Conservation (phyloP, 2,888 invertebrate genomes). For the Ennomos fuscantarius region DNA sequence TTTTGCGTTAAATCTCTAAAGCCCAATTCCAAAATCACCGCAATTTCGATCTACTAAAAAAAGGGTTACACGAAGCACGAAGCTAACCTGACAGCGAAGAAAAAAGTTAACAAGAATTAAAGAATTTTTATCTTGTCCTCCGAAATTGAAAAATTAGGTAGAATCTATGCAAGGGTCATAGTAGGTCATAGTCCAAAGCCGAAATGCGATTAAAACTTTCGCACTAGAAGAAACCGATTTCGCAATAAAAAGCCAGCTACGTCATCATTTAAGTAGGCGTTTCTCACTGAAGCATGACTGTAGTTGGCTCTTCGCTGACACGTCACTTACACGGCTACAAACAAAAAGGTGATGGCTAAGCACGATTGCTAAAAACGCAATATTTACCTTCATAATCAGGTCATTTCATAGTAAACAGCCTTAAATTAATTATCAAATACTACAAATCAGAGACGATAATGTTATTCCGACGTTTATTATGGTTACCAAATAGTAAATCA, state of each 20-base stretch:
- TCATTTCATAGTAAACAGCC: background rate
- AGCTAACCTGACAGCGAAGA: too few species aligned
- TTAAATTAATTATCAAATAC: background rate
- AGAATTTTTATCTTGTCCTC: too few species aligned
- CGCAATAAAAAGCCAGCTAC: constrained; percentile 5
- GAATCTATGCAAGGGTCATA: too few species aligned
- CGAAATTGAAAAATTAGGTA: too few species aligned
- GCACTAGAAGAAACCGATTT: constrained; percentile 7
- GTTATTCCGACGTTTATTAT: constrained; percentile 21
- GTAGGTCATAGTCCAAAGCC: too few species aligned
- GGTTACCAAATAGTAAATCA: constrained; percentile 33
- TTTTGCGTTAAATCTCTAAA: constrained; percentile 21
- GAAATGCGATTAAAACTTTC: constrained; percentile 19
- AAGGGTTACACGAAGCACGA: too few species aligned
- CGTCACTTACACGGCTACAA: constrained; percentile 15
- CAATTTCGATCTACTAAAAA: too few species aligned
- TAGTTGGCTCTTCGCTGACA: background rate
- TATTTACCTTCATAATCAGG: constrained; percentile 1
- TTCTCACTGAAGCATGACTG: constrained; percentile 18
- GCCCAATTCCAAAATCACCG: constrained; percentile 16
- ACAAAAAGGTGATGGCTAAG: constrained; percentile 14
- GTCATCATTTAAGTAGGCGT: constrained; percentile 3
- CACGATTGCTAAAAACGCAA: constrained; percentile 9
- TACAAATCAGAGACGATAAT: constrained; percentile 14
- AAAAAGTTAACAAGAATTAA: too few species aligned